These are phyloP conservation scores for Atta texana DNA, from an alignment of 1,140 invertebrate genomes.

Conservation along the genomic window DNA sequence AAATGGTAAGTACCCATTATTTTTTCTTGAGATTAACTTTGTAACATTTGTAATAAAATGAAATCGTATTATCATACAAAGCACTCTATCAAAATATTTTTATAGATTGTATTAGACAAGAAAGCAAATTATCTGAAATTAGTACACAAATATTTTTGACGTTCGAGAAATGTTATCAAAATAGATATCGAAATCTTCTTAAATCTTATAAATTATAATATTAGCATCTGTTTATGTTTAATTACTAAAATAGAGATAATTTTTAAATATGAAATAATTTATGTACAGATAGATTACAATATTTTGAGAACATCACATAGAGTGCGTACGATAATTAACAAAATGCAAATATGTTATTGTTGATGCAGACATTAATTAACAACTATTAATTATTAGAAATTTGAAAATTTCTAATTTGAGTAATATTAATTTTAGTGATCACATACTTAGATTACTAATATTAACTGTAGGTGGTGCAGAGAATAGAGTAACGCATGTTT, in stretches of 20 bases:
- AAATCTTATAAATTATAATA: background rate
- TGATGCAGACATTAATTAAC: background rate
- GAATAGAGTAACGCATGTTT: conserved; percentile 80
- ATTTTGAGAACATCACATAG: background rate
- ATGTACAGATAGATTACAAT: background rate
- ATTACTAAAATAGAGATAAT: background rate
- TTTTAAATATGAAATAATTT: background rate
- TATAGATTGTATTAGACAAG: background rate
- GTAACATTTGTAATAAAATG: conserved; percentile 2
- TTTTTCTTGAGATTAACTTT: background rate
- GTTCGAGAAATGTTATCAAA: background rate
- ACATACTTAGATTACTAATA: conserved; percentile 76
- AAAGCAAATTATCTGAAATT: background rate
- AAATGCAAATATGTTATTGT: background rate
- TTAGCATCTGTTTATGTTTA: background rate
- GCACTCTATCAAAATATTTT: background rate
- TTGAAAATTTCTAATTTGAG: conserved; percentile 48
- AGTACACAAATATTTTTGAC: background rate
- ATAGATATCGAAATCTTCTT: background rate
- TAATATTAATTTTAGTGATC: conserved; percentile 29
- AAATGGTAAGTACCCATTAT: background rate
- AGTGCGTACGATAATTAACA: background rate
- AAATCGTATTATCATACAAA: background rate
- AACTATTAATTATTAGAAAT: conserved; percentile 35
- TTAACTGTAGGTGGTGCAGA: conserved; percentile 78